Percentiles rank a stretch among this genome's conserved stretches.
These are phyloP conservation scores for Yponomeuta cagnagella DNA, from an alignment of 2,888 invertebrate species.

Conservation along the genomic window DNA sequence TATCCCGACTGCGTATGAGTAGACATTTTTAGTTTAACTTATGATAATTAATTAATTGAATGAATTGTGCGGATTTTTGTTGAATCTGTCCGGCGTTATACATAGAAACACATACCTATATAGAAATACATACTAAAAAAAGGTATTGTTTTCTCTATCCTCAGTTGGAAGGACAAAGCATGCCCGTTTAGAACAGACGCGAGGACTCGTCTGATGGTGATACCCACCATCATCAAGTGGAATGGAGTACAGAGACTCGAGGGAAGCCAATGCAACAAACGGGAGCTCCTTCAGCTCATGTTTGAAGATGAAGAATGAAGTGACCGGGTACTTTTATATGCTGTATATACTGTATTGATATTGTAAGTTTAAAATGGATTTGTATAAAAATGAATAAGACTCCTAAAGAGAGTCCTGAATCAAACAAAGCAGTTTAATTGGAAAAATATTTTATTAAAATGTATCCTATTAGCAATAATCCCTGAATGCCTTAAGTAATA, in stretches of 20 bases:
- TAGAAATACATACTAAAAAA: too few species aligned
- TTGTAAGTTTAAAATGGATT: neutral
- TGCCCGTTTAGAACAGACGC: slow-evolving; percentile 88
- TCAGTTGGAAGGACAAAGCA: slow-evolving; percentile 88
- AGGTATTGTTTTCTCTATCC: neutral
- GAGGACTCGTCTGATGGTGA: slow-evolving; percentile 81
- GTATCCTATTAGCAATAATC: neutral
- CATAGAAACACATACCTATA: too few species aligned
- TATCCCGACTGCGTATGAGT: too few species aligned
- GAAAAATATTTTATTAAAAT: neutral
- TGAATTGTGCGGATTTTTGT: too few species aligned
- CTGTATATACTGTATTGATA: neutral
- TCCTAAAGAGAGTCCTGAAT: neutral
- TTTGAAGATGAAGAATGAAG: slow-evolving; percentile 80
- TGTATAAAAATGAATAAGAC: neutral
- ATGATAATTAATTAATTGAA: too few species aligned
- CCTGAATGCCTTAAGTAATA: neutral
- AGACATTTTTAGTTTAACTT: too few species aligned
- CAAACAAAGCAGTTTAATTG: neutral
- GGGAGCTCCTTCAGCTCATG: slow-evolving; percentile 86
- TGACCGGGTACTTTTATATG: neutral
- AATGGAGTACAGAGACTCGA: slow-evolving; percentile 85
- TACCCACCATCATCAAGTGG: slow-evolving; percentile 90
- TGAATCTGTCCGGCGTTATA: too few species aligned
- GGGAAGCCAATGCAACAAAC: slow-evolving; percentile 84